These are phyloP conservation scores for Drosophila nigricruria DNA, from an alignment of 2,888 invertebrate species.

Conservation along the genomic window DNA sequence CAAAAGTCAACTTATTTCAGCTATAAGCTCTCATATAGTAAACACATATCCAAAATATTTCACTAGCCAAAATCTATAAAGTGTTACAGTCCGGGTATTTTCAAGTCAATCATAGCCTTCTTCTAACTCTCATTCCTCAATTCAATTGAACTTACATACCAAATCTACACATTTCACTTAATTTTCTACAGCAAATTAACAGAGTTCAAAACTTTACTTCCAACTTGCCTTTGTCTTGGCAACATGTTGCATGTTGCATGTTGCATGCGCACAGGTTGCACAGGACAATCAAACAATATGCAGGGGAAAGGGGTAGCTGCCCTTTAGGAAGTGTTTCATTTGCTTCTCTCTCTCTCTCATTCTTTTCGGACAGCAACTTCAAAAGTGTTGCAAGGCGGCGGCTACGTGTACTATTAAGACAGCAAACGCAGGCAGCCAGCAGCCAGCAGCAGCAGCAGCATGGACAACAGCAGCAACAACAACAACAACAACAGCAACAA, in stretches of 20 bases:
- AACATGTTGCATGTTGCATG: conserved; percentile 34
- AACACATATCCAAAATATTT: neutral
- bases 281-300: conserved; percentile 10
- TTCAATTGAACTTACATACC: too few relatives aligned
- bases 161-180: neutral
- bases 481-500: conserved; percentile 24
- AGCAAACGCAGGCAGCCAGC: conserved; percentile 57
- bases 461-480: conserved; percentile 42
- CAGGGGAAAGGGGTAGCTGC: conserved; percentile 3
- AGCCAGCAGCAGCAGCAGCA: conserved; percentile 42
- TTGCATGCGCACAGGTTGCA: conserved; percentile 24
- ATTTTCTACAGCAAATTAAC: neutral
- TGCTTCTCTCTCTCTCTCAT: neutral
- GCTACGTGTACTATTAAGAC: conserved; percentile 67
- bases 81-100: too few relatives aligned
- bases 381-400: conserved; percentile 65
- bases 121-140: neutral
- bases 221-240: neutral
- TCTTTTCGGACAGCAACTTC: conserved; percentile 21
- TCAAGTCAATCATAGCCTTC: neutral
- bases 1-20: too few relatives aligned
- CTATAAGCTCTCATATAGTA: neutral
- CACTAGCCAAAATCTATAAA: too few relatives aligned
- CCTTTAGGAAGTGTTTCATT: neutral
- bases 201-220: neutral